A percentile compares a stretch with the other conserved stretches of the same genome.
These are phyloP conservation scores for Agrilus mali DNA, from an alignment of 2,888 invertebrate species.

Conservation along the genomic window DNA sequence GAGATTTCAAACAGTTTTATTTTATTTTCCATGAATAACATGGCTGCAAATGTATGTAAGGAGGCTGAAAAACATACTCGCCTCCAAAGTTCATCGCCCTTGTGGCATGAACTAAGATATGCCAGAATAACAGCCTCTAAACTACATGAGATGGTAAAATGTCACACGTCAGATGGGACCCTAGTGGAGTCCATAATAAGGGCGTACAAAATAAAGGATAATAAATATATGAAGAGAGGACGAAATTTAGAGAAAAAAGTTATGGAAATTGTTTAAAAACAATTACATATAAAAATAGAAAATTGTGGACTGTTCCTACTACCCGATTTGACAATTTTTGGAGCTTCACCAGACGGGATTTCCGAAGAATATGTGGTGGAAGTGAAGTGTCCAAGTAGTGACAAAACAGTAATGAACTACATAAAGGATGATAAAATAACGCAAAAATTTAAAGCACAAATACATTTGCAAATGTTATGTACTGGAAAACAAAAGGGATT, in stretches of 20 bases:
- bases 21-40: no score
- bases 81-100: conserved; percentile 8
- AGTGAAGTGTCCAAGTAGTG: no score
- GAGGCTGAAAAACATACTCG: conserved; percentile 2
- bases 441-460: conserved; percentile 2
- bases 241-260: conserved; percentile 1
- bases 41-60: conserved; percentile 3
- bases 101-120: conserved; percentile 14
- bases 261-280: background rate
- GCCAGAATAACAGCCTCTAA: conserved; percentile 16
- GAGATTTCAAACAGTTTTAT: no score
- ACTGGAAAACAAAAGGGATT: conserved; percentile 5
- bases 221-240: background rate
- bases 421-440: conserved; percentile 1
- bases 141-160: conserved; percentile 13
- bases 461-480: conserved; percentile 8
- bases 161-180: conserved; percentile 10
- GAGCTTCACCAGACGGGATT: conserved; percentile 5
- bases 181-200: conserved; percentile 10
- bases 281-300: background rate
- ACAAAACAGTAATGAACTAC: conserved; percentile 6
- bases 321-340: conserved; percentile 1
- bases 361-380: conserved; percentile 2
- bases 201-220: conserved; percentile 3
- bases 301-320: background rate